Conservation (phyloP, 2,113 vertebrate species). For the Dicrurus megarhynchus region DNA sequence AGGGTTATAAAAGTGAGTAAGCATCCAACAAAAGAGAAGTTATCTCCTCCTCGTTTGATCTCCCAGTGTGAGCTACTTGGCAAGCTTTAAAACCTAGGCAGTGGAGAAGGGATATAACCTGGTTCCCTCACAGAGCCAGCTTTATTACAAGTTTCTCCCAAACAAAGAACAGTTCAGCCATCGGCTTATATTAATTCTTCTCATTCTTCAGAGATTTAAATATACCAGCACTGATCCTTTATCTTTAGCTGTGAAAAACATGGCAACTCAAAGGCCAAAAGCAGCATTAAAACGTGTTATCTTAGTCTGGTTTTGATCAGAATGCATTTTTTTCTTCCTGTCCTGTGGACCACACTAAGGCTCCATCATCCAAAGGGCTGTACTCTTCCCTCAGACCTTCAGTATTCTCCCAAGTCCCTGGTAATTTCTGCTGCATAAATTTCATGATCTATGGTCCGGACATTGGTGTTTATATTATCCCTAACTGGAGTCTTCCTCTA, state of each 20-base stretch:
- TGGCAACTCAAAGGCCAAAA: background rate
- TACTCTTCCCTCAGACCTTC: background rate
- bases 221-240: background rate
- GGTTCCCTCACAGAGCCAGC: background rate
- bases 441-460: fast-evolving
- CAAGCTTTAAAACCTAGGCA: background rate
- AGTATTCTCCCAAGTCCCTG: background rate
- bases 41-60: background rate
- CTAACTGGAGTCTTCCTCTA: background rate
- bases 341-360: background rate
- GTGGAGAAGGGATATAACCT: background rate
- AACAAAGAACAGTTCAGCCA: background rate
- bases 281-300: background rate
- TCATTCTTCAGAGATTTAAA: constrained; percentile 8
- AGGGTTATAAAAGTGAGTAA: background rate
- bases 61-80: background rate
- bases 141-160: background rate
- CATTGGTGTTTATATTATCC: background rate
- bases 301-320: background rate
- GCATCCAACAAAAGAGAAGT: background rate
- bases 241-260: background rate
- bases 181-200: background rate
- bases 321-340: background rate
- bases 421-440: background rate
- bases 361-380: background rate